Evolutionary conservation across 2,888 invertebrate species (phyloP).

Genomic region (Ethmia dodecea): DNA sequence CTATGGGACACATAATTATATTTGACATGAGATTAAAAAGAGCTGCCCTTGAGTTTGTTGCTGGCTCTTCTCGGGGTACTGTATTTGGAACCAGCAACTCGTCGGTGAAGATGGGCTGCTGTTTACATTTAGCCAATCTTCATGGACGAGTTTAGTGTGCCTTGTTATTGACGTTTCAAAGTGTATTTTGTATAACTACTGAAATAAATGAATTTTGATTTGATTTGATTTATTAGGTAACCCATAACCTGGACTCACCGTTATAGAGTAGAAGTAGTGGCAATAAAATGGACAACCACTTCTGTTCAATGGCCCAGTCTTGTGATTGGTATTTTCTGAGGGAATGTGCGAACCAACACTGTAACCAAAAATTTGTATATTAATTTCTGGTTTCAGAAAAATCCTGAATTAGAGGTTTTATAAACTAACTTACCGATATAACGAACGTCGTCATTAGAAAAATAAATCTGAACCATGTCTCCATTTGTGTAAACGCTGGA

Average conservation of each 20-base stretch:
- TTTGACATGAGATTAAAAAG: no score
- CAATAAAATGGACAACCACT: conserved; percentile 94
- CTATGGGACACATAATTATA: no score
- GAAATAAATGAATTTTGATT: neutral
- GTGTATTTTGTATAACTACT: no score
- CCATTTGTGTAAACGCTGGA: conserved; percentile 96
- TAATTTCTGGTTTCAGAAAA: neutral
- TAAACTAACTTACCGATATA: conserved; percentile 92
- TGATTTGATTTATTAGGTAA: neutral
- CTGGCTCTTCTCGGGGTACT: no score
- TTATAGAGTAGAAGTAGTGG: conserved; percentile 93
- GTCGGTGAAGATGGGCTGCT: no score
- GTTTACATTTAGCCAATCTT: no score
- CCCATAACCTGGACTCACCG: conserved; percentile 81
- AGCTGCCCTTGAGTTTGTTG: no score
- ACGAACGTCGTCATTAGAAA: conserved; percentile 92
- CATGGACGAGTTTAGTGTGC: no score
- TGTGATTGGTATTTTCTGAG: conserved; percentile 90
- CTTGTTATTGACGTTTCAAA: no score
- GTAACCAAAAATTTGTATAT: conserved; percentile 32
- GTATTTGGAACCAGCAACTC: no score
- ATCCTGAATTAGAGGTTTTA: neutral
- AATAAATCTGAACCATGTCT: conserved; percentile 97
- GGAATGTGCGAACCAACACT: conserved; percentile 96
- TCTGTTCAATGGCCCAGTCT: conserved; percentile 99